phyloP scores from a whole-genome alignment of 2,888 invertebrate genomes.

The Watsonalla binaria region DNA sequence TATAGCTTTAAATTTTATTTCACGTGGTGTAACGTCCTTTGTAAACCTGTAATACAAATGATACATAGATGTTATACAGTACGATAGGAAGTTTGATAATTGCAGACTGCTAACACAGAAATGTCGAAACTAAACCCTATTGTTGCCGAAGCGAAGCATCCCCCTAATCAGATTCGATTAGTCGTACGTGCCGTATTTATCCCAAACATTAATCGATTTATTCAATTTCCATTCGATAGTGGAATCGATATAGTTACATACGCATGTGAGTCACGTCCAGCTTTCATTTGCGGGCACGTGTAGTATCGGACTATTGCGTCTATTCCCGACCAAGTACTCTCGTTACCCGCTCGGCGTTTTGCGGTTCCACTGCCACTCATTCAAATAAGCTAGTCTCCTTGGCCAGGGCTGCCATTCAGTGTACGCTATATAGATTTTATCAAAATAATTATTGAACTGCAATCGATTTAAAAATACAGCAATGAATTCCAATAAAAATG shows the following conservation, averaged over 20 bases:
- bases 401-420: constrained; percentile 10
- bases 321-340: constrained; percentile 18
- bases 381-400: constrained; percentile 42
- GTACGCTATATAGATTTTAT: background rate
- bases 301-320: constrained; percentile 28
- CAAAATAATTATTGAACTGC: background rate
- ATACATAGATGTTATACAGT: background rate
- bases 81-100: no score
- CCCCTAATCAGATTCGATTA: background rate
- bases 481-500: no score
- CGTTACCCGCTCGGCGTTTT: constrained; percentile 39
- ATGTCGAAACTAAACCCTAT: background rate
- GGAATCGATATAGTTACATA: constrained; percentile 7
- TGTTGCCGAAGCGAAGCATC: no score
- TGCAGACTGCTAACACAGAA: background rate
- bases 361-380: constrained; percentile 42
- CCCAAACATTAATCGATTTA: background rate
- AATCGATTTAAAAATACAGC: no score
- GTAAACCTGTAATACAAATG: no score
- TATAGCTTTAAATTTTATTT: no score
- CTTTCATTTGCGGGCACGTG: constrained; percentile 41
- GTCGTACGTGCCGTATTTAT: background rate
- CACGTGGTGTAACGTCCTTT: no score
- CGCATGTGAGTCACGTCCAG: constrained; percentile 31
- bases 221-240: background rate